Evolutionary conservation across 2,888 invertebrate species (phyloP).

Genomic region (Griposia aprilina): DNA sequence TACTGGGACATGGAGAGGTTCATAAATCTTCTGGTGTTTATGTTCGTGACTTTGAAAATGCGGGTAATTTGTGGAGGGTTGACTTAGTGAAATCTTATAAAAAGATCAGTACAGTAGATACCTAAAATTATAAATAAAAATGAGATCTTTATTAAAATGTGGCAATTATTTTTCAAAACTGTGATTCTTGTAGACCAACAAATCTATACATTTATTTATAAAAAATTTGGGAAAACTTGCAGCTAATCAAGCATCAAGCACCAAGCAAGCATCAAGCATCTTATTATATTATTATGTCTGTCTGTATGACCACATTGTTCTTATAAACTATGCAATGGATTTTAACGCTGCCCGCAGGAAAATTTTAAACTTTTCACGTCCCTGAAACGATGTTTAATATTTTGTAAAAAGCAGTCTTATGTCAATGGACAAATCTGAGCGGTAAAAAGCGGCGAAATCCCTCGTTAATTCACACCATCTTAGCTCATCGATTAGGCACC

Average conservation of each 20-base stretch:
- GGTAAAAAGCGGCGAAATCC: background rate
- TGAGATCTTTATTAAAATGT: background rate
- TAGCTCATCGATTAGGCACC: background rate
- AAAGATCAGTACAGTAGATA: background rate
- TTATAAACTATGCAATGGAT: background rate
- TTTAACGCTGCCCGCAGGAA: background rate
- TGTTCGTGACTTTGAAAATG: background rate
- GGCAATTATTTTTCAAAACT: background rate
- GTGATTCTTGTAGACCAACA: background rate
- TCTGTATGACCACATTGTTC: background rate
- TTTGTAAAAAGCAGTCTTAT: background rate
- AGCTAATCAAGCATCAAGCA: too few species aligned
- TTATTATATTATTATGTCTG: too few species aligned
- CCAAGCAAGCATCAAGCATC: too few species aligned
- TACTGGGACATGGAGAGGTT: constrained; percentile 3
- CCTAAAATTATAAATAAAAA: too few species aligned
- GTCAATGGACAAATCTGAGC: too few species aligned
- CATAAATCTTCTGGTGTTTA: constrained; percentile 34
- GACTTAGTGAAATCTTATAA: background rate
- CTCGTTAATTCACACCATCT: background rate
- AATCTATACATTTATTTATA: too few species aligned
- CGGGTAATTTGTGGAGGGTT: background rate
- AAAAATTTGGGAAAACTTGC: too few species aligned
- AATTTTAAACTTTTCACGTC: constrained; percentile 13
- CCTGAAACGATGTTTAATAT: constrained; percentile 10